Evolutionary conservation across 2,888 invertebrate species (phyloP).

Genomic region (Oscheius sp.): DNA sequence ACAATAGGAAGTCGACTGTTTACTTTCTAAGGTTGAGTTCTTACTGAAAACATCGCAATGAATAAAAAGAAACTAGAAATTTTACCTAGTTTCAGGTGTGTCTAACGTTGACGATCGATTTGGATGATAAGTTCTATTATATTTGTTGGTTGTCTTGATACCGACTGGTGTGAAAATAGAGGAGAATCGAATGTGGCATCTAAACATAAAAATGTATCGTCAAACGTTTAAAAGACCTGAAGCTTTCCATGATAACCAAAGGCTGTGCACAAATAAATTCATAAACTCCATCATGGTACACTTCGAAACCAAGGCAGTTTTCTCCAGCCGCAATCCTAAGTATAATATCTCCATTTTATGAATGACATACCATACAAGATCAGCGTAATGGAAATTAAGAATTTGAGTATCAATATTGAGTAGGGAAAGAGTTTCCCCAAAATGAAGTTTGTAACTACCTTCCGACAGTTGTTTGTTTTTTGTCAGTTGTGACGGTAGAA

Average conservation of each 20-base stretch:
- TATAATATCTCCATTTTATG: neutral
- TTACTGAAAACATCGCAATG: conserved; percentile 11
- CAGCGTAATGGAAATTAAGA: conserved; percentile 36
- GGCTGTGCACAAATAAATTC: conserved; percentile 35
- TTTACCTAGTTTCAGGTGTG: conserved; percentile 26
- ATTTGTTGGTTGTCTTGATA: conserved; percentile 20
- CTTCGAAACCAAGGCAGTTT: conserved; percentile 46
- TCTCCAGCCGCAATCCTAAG: conserved; percentile 51
- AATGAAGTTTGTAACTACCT: conserved; percentile 36
- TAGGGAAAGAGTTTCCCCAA: conserved; percentile 37
- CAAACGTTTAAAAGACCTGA: neutral
- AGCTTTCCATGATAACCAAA: conserved; percentile 27
- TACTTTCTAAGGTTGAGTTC: conserved; percentile 26
- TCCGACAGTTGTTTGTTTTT: conserved; percentile 34
- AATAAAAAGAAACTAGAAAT: neutral
- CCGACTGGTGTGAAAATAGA: conserved; percentile 16
- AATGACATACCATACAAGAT: conserved; percentile 36
- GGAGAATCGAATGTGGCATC: conserved; percentile 20
- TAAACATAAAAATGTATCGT: neutral
- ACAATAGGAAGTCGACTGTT: conserved; percentile 8
- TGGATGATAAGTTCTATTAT: conserved; percentile 27
- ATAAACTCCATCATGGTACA: conserved; percentile 38
- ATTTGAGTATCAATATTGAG: conserved; percentile 27
- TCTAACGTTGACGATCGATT: conserved; percentile 7
- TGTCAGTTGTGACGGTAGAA: conserved; percentile 14